Evolutionary conservation across 92 coral and sea anemone species (phyloP), one percentile per base, ranked within the genome.

Genomic region (Anthopleura xanthogrammica): DNA sequence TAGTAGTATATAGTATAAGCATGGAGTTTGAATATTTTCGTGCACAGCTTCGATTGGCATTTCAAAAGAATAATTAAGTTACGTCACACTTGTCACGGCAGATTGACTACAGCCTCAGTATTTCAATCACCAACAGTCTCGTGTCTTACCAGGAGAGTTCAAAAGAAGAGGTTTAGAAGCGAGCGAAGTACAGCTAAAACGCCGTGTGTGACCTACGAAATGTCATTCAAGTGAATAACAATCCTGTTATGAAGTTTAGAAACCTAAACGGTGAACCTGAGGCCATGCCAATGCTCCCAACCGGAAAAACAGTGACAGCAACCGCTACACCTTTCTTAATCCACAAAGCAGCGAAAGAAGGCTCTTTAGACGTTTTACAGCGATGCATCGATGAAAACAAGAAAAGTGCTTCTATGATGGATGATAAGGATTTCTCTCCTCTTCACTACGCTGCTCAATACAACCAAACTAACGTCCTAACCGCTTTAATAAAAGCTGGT

Each of bases 381-480:
- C 17, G 64, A 13, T 41, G 65, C 8, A 73, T 83, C 17, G 60
- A 74, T 24, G 73, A 58, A 22, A 41, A 83, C 23, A 64, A 17
- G 43, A 52, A 50, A 60, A 54, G 22, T 12, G 24, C 56, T 56
- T 83, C 70, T 42, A 3, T 64, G 14, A 60, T 83, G 87, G 96
- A 92, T 77, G 80, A 81, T 5, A 80, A 81, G 24, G 94, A 88
- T 3, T 54, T 85, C 17, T 81, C 92, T 52, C 85, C 90, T 12
- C 83, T 90, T 1, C 96, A 92, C 78, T 80, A 90, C 71, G 94
- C 96, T 22, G 94, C 96, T 17, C 88, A 83, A 76, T 78, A 83
- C 86, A 83, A 92, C 83, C 86, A 83, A 36, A 83, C 29, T 7
- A 82, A 82, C 4, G 85, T 75, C 29, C 52, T 90, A 7, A 85